Evolutionary conservation across 2,113 vertebrate species (phyloP).

Genomic region (Coptodon rendalli): DNA sequence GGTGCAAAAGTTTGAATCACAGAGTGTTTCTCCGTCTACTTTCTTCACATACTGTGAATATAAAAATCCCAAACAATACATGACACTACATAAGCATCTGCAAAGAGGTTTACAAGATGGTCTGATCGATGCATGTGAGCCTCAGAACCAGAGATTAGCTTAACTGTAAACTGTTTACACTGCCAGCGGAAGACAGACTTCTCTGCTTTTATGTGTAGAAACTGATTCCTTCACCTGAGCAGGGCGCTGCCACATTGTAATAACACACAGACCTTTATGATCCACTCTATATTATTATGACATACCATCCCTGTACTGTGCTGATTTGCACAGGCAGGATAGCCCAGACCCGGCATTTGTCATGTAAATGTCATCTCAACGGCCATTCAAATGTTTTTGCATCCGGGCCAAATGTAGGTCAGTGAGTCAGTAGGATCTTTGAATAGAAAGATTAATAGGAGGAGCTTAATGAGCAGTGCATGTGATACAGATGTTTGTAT

Average conservation of each 20-base stretch:
- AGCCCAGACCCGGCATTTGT: not conserved
- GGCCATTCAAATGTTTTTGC: slow-evolving; percentile 36
- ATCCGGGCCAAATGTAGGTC: slow-evolving; percentile 13
- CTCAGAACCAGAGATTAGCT: not conserved
- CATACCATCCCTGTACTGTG: rapidly evolving
- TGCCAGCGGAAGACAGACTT: not conserved
- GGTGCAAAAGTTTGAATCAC: not conserved
- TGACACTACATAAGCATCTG: not conserved
- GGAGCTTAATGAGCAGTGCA: not conserved
- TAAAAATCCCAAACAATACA: not conserved
- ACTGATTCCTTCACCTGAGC: not conserved
- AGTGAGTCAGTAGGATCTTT: slow-evolving; percentile 14
- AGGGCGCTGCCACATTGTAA: not conserved
- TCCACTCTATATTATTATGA: not conserved
- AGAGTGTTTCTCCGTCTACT: not conserved
- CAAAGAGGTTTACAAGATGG: not conserved
- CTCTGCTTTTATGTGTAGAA: not conserved
- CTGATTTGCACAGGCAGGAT: not conserved
- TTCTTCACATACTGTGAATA: not conserved
- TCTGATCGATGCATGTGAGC: not conserved
- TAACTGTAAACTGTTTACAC: not conserved
- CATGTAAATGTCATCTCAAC: slow-evolving; percentile 39
- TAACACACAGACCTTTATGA: not conserved
- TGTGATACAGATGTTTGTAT: not conserved
- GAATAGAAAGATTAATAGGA: not conserved